Evolutionary conservation across 1,140 invertebrate genomes (phyloP), one percentile per base, ranked within the genome.

Genomic region (Zelostemma sp.): DNA sequence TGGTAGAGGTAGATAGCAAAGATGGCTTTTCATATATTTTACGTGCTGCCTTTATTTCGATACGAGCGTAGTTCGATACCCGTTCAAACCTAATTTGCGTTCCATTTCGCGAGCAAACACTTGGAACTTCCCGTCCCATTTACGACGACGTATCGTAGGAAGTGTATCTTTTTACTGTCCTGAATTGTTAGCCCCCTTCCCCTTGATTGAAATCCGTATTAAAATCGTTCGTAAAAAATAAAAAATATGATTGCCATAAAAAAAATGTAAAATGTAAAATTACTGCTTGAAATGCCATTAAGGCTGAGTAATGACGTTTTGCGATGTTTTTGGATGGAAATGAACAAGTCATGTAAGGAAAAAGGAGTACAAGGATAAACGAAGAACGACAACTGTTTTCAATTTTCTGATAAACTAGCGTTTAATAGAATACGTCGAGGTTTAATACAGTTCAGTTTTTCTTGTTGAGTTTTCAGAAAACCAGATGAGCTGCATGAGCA

Each of bases 61-160:
- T 82, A 82, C 78, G 60, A 67, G 60, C 76, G 65, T 67, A 61
- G 61, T 80, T 81, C 75, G 75, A 83, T 82, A 74, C 76, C 76
- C 68, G 72, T 76, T 72, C 67, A 81, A 82, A 83, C 78, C 78
- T 82, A 83, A 83, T 82, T 83, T 83, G 81, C 81, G 73, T 83
- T 82, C 77, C 80, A 83, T 82, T 70, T 80, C 76, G 67, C 77
- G 75, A 80, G 79, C 77, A 83, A 82, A 82, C 78, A 80, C 78
- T 81, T 51, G 38, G 6, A 60, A 41, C 46, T 63, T 58, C 45
- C 53, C 43, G 19, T 25, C 43, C 40, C 47, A 18, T 18, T 21
- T 46, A 19, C 16, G 46, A 41, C 47, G 56, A 53, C 55, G 49
- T 51, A 59, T 58, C 58, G 49, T 48, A n/a, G 3, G 45, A 54